A percentile compares a stretch with the other conserved stretches of the same genome.
Conservation (phyloP, 2,113 vertebrate genomes). For the Ictidomys tridecemlineatus region DNA sequence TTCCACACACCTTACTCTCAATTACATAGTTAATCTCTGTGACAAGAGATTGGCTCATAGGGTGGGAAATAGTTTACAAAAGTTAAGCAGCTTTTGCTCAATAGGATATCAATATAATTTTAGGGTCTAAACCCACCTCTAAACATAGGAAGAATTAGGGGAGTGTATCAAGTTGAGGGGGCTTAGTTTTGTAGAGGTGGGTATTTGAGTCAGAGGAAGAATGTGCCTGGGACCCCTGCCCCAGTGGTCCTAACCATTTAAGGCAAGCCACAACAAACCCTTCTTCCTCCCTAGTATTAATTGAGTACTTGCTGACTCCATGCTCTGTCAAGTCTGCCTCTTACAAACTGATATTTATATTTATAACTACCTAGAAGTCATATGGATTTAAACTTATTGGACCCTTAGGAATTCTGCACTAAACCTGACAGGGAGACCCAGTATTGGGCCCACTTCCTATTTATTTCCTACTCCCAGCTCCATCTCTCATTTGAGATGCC, state of each 20-base stretch:
- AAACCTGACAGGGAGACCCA: neutral
- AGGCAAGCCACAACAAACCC: neutral
- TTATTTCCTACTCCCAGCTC: neutral
- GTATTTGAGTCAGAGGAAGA: conserved; percentile 43
- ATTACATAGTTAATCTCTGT: conserved; percentile 53
- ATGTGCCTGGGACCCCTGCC: neutral
- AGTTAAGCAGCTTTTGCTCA: conserved; percentile 54
- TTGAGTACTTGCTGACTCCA: neutral
- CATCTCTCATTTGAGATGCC: neutral
- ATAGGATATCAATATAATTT: conserved; percentile 44
- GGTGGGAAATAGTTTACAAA: conserved; percentile 16
- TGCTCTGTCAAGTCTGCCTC: conserved; percentile 1
- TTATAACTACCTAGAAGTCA: conserved; percentile 6
- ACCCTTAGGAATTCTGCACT: neutral
- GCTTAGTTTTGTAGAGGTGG: neutral
- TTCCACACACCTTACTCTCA: conserved; percentile 38
- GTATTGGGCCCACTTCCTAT: neutral
- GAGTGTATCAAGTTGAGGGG: neutral
- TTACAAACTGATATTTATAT: neutral
- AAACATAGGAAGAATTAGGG: conserved; percentile 19
- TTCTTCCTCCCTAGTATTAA: neutral
- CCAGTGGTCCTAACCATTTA: neutral
- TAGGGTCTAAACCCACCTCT: neutral
- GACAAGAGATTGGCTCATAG: neutral
- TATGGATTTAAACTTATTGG: conserved; percentile 15